Evolutionary conservation across 2,888 invertebrate species (phyloP).

Genomic region (Phengaris alcon): DNA sequence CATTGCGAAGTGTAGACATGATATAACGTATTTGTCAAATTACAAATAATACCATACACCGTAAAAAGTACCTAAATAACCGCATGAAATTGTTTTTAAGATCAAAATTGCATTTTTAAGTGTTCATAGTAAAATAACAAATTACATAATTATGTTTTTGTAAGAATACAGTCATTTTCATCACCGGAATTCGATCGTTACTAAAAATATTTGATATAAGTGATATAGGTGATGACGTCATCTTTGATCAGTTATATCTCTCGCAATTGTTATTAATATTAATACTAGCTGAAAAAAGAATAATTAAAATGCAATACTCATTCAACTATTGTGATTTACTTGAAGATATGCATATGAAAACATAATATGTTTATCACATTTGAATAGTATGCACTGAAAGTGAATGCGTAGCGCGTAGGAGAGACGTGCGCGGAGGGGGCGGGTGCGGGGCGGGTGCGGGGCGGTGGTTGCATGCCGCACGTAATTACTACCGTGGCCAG

Average conservation of each 20-base stretch:
- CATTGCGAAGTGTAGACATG: too few species aligned
- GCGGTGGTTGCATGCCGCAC: conserved; percentile 34
- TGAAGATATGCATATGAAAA: neutral
- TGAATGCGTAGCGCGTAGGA: conserved; percentile 36
- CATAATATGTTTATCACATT: conserved; percentile 29
- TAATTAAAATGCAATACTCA: neutral
- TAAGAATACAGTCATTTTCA: too few species aligned
- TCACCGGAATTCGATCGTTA: too few species aligned
- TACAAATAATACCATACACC: too few species aligned
- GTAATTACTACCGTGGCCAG: conserved; percentile 30
- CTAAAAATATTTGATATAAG: too few species aligned
- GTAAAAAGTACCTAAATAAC: too few species aligned
- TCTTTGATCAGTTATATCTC: neutral
- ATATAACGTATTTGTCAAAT: too few species aligned
- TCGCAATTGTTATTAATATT: neutral
- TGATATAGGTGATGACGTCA: neutral
- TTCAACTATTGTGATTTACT: neutral
- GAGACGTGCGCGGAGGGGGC: conserved; percentile 35
- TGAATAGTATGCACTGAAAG: conserved; percentile 46
- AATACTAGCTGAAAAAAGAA: neutral
- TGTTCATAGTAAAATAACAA: too few species aligned
- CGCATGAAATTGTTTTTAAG: too few species aligned
- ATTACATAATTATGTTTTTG: too few species aligned
- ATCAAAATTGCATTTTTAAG: too few species aligned
- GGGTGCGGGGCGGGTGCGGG: conserved; percentile 33